Conservation (phyloP, 1,140 invertebrate species). For the Mactra quadrangularis region DNA sequence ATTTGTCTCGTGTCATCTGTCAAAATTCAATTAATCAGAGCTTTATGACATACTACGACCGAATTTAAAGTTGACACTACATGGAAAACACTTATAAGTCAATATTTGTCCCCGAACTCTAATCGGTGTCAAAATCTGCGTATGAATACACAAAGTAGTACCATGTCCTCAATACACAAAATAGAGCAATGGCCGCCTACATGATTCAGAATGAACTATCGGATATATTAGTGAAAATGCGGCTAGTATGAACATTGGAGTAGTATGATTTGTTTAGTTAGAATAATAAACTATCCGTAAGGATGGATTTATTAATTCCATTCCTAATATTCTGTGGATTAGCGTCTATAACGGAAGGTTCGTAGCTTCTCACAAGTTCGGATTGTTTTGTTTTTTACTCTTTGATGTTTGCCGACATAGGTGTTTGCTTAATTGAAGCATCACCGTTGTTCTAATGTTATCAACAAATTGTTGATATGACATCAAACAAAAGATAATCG, state of each 20-base stretch:
- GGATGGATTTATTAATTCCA: conserved; percentile 29
- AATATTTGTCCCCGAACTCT: background rate
- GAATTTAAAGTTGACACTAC: too few species aligned
- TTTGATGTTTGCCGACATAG: conserved; percentile 54
- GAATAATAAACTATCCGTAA: conserved; percentile 34
- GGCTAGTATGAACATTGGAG: conserved; percentile 1
- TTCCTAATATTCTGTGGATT: conserved; percentile 33
- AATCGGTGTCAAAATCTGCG: conserved; percentile 18
- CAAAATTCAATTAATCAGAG: too few species aligned
- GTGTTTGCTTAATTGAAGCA: conserved; percentile 12
- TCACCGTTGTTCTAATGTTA: too few species aligned
- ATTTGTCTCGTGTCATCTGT: too few species aligned
- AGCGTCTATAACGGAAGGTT: conserved; percentile 34
- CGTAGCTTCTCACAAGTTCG: conserved; percentile 18
- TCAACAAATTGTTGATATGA: background rate
- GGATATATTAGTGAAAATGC: conserved; percentile 28
- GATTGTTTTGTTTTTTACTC: conserved; percentile 41
- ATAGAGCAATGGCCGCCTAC: conserved; percentile 50
- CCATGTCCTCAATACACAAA: conserved; percentile 58
- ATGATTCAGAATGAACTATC: conserved; percentile 1
- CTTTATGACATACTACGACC: too few species aligned
- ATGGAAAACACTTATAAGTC: background rate
- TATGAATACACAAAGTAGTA: conserved; percentile 41
- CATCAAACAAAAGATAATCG: too few species aligned
- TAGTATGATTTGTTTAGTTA: conserved; percentile 48